Base-by-base conservation (phyloP, 2,797 vertebrate species). In the Artibeus lituratus region DNA sequence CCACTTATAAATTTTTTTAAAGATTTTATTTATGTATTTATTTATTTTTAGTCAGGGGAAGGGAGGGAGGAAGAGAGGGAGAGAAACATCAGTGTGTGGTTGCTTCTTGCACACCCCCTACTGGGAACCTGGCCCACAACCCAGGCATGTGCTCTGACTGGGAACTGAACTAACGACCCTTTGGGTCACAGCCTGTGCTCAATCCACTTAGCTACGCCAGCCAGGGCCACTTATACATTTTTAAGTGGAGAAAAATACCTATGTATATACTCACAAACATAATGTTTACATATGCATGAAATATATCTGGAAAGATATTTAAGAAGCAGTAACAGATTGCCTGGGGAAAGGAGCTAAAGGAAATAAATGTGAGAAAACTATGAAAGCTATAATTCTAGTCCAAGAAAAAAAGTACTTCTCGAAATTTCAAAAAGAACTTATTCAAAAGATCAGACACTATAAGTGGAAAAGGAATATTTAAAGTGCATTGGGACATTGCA, bases 271-370 rank as follows among this genome's bases (percentile, higher is more conserved):
- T 53, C 29, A 53, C 35, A 73, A 69, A 87, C 47, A 65, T 55
- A 91, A 82, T 72, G 77, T 35, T 93, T 91, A 72, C 18, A 88
- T 53, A 55, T 4, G 21, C 37, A 86, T 65, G 35, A 86, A 91
- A 49, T 37, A 49, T 55, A 94, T 73, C 67, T 87, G 53, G 74
- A 82, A 91, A 73, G 37, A 74, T 67, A 80, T n/a, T 78, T 81
- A 81, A 87, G 80, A 67, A 91, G 57, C 57, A 87, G 90, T 49
- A 87, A 81, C 76, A 91, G 26, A 72, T 83, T 83, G 77, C n/a
- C 67, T 77, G 42, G 49, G 55, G 84, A 76, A 92, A 57, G 26
- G 37, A 95, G 74, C 49, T 69, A 57, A 87, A 67, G 84, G 84
- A 39, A 95, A 83, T 77, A 76, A 35, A 59, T 5, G 26, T 32